A percentile compares a stretch with the other conserved stretches of the same genome.
phyloP scores from a whole-genome alignment of 2,888 invertebrate species.

The Aporophyla nigra region DNA sequence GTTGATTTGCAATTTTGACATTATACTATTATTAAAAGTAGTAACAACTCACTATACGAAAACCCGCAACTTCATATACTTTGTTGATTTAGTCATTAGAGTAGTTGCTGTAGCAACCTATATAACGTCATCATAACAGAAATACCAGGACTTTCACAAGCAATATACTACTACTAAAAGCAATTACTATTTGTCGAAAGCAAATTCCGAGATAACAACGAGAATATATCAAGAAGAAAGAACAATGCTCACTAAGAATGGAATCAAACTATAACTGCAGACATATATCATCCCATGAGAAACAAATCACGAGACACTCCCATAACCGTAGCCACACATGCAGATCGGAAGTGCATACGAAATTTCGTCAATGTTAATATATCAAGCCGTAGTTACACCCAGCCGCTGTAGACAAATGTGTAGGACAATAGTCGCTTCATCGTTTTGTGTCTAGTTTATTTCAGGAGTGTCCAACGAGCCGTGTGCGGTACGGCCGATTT shows the following conservation, averaged over 20 bases:
- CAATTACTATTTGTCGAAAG: background rate
- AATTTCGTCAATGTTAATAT: constrained; percentile 65
- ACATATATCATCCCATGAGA: constrained; percentile 47
- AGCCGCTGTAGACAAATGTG: constrained; percentile 62
- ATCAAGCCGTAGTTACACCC: constrained; percentile 64
- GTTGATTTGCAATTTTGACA: background rate
- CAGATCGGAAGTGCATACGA: constrained; percentile 63
- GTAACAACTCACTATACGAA: background rate
- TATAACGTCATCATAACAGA: background rate
- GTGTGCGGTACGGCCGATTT: constrained; percentile 76
- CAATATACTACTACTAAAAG: background rate
- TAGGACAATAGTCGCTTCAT: constrained; percentile 66
- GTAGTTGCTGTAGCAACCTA: background rate
- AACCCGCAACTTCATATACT: background rate
- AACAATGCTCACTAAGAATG: background rate
- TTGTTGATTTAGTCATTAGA: background rate
- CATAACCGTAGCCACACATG: constrained; percentile 63
- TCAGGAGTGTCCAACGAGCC: constrained; percentile 74
- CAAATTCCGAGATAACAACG: background rate
- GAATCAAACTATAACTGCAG: background rate
- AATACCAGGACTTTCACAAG: background rate
- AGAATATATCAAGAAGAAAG: background rate
- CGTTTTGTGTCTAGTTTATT: constrained; percentile 85
- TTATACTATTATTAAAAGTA: constrained; percentile 3
- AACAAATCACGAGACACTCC: constrained; percentile 53